Evolutionary conservation across 23 tunicate species (phyloP).

Genomic region (Styela clava): DNA sequence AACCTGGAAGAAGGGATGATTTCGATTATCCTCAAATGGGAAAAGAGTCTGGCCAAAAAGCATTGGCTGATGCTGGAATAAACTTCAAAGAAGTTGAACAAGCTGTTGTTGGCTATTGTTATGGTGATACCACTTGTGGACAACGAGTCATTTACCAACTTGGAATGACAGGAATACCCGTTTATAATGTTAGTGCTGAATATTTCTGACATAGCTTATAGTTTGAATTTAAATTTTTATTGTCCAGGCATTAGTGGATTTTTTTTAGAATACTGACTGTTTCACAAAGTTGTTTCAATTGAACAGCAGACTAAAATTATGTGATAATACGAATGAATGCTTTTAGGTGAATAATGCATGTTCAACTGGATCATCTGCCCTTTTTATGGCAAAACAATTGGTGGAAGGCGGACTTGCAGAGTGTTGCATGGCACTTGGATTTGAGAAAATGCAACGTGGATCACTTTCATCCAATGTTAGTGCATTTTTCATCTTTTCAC

Average conservation of each 20-base stretch:
- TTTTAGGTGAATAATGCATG: constrained; percentile 97
- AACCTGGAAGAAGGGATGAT: constrained; percentile 91
- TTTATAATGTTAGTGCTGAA: constrained; percentile 77
- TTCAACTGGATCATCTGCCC: constrained; percentile 91
- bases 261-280: no score
- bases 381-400: constrained; percentile 89
- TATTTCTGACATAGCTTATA: no score
- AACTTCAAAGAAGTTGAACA: constrained; percentile 70
- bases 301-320: background rate
- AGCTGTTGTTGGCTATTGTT: constrained; percentile 92
- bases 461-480: constrained; percentile 73
- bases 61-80: constrained; percentile 95
- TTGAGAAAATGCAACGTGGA: constrained; percentile 97
- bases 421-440: constrained; percentile 92
- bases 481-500: background rate
- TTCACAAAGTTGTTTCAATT: no score
- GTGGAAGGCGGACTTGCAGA: constrained; percentile 96
- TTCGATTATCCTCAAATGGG: constrained; percentile 99
- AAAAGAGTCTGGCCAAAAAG: constrained; percentile 84
- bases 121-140: constrained; percentile 99
- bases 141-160: constrained; percentile 87
- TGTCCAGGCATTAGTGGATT: no score
- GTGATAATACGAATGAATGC: background rate
- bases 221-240: no score
- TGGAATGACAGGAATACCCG: constrained; percentile 91